phyloP scores from a whole-genome alignment of 2,888 invertebrate species.

The Eilema sororculum region DNA sequence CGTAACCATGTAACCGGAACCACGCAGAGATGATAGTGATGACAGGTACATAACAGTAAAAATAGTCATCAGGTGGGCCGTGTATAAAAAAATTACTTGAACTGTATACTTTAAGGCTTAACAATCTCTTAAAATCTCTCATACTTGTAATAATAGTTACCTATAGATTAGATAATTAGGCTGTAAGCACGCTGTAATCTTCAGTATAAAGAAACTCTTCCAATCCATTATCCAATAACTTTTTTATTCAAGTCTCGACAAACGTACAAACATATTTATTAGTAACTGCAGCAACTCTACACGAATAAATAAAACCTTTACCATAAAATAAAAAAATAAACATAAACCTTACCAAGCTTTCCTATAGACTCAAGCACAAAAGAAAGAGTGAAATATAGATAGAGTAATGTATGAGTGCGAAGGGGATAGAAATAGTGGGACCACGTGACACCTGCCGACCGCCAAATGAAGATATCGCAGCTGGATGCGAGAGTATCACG shows the following conservation, averaged over 20 bases:
- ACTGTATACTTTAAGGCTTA: not conserved
- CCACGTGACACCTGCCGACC: slow-evolving; percentile 86
- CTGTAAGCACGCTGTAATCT: not conserved
- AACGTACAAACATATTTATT: slow-evolving; percentile 67
- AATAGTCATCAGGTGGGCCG: too few species aligned
- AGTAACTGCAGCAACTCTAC: slow-evolving; percentile 73
- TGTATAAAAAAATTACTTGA: not conserved
- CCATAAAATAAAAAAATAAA: slow-evolving; percentile 64
- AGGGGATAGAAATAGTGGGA: slow-evolving; percentile 56
- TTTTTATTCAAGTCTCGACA: slow-evolving; percentile 38
- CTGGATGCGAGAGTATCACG: slow-evolving; percentile 78
- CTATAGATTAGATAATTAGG: too few species aligned
- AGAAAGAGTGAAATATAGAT: slow-evolving; percentile 62
- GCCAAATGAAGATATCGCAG: slow-evolving; percentile 87
- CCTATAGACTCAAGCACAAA: slow-evolving; percentile 73
- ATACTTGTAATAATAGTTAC: too few species aligned
- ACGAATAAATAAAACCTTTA: slow-evolving; percentile 82
- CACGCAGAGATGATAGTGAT: not conserved
- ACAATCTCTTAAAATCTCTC: too few species aligned
- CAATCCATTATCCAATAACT: slow-evolving; percentile 12
- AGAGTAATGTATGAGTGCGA: slow-evolving; percentile 50
- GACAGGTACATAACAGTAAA: not conserved
- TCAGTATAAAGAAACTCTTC: not conserved
- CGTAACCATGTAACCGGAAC: too few species aligned
- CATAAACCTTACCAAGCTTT: slow-evolving; percentile 75